Evolutionary conservation across 37 sponge, comb jelly and placozoan species (phyloP), one percentile per base, ranked within the genome.

Genomic region (Spongia lamella): DNA sequence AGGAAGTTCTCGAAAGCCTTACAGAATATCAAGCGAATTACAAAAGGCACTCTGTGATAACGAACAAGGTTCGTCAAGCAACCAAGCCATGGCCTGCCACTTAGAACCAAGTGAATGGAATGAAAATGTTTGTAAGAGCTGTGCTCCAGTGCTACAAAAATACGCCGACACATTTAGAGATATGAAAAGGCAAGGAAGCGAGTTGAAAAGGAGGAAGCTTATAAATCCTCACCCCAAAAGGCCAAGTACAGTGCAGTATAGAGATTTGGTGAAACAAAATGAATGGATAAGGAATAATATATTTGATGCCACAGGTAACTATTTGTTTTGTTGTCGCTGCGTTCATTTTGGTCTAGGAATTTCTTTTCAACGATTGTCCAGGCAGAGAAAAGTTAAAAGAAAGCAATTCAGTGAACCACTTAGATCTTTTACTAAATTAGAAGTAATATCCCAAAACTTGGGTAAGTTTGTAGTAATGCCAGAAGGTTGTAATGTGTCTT

Each of bases 391-490:
- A 53, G 56, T 80, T 22, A 80, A 70, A 56, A 26, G 68, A 20
- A 69, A 70, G 24, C 71, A 52, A 32, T 80, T 53, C 55, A 37
- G 61, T 70, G 24, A 80, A 24, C 80, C 69, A 49, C 53, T 58
- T 7, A 26, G 69, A 19, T 39, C 19, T 17, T 40, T 80, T 35
- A 38, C 72, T 27, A 80, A 79, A 30, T 34, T 52, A 60, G 71
- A 80, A 15, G 80, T 70, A 0, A 38, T 31, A 6, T 19, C 58
- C 13, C 14, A 70, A 30, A 69, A 80, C 20, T 62, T 70, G 14
- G 38, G 25, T 19, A 16, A 70, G 20, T 80, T 60, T 38, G 62
- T 68, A 20, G 35, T 79, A 6, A 52, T 56, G 39, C 79, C 68
- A 31, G 7, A 40, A 53, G 64, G 62, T 32, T 33, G 61, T 32